Evolutionary conservation across 2,113 vertebrate genomes (phyloP).

Genomic region (Thermophis baileyi): DNA sequence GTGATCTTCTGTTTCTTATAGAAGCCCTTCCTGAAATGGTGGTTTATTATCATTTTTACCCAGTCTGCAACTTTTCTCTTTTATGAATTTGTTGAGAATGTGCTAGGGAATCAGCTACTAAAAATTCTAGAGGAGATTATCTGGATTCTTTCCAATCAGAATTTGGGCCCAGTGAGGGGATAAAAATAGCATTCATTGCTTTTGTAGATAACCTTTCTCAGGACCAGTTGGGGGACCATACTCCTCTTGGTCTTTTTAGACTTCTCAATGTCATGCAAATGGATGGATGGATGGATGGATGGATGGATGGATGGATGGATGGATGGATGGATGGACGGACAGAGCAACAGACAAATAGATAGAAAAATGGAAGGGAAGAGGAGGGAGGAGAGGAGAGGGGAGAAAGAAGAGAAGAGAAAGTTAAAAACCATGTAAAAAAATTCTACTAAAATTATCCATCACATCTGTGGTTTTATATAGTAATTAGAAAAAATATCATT

Average conservation of each 20-base stretch:
- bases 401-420: not conserved
- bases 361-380: not conserved
- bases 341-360: not conserved
- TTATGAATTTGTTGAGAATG: not conserved
- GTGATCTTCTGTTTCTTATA: not conserved
- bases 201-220: not conserved
- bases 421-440: not conserved
- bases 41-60: not conserved
- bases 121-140: not conserved
- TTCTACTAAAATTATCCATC: constrained; percentile 5
- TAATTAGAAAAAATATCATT: not conserved
- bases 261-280: not conserved
- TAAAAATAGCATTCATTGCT: not conserved
- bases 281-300: not conserved
- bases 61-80: not conserved
- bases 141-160: not conserved
- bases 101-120: not conserved
- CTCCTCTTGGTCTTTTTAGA: not conserved
- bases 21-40: not conserved
- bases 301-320: not conserved
- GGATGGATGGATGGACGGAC: not conserved
- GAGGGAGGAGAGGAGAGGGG: no score
- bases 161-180: not conserved
- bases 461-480: not conserved
- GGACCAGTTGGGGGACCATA: not conserved